These are phyloP conservation scores for Seira musarum DNA, from an alignment of 2,888 invertebrate species.

Conservation along the genomic window DNA sequence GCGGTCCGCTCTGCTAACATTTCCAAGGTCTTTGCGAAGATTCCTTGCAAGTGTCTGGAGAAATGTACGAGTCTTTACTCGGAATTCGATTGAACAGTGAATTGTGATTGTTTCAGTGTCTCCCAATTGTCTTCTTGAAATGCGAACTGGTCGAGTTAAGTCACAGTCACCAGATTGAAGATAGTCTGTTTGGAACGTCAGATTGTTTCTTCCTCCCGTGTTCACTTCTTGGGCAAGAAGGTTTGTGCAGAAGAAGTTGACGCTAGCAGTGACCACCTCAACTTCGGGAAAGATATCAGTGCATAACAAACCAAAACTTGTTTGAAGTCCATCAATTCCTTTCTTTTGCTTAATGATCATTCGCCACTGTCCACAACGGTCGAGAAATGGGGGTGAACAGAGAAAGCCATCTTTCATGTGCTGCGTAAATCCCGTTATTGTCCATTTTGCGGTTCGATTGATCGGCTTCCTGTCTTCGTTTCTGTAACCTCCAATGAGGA, in stretches of 20 bases:
- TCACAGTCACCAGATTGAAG: constrained; percentile 46
- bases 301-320: constrained; percentile 49
- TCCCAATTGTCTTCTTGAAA: constrained; percentile 31
- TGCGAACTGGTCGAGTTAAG: constrained; percentile 30
- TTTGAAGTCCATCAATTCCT: constrained; percentile 53
- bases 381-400: constrained; percentile 49
- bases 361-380: constrained; percentile 56
- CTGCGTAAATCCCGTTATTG: constrained; percentile 37
- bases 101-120: constrained; percentile 34
- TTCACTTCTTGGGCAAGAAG: constrained; percentile 39
- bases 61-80: constrained; percentile 22
- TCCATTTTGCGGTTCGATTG: constrained; percentile 49
- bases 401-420: constrained; percentile 55
- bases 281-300: constrained; percentile 43
- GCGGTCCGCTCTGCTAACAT: not conserved
- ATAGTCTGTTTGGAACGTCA: constrained; percentile 45
- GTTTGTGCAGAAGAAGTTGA: constrained; percentile 49
- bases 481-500: constrained; percentile 17
- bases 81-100: constrained; percentile 51
- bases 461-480: constrained; percentile 9
- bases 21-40: not conserved
- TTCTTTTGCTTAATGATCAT: constrained; percentile 46
- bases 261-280: constrained; percentile 36
- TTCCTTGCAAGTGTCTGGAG: constrained; percentile 16
- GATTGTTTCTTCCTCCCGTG: constrained; percentile 33